Evolutionary conservation across 2,888 invertebrate genomes (phyloP), one percentile per base, ranked within the genome.

Genomic region (Lycia hirtaria): DNA sequence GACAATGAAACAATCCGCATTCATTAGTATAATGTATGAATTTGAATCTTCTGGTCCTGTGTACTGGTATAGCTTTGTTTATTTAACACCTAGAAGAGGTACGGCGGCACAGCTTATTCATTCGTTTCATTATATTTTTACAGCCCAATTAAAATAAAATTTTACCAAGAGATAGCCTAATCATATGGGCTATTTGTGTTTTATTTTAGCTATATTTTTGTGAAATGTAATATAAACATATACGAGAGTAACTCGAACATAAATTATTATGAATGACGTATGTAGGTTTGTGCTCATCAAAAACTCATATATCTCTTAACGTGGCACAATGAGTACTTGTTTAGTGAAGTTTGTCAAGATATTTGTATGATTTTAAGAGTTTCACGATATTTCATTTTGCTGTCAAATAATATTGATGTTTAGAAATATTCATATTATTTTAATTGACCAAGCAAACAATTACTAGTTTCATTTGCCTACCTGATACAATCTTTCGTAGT

Each of bases 1-100:
- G 62, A 67, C 62, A 53, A 61, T 57, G 62, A 59, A 65, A 65
- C 66, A 68, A 73, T 75, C 55, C 67, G 68, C 69, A 72, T 74
- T 72, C 69, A 76, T 76, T 73, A 71, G 15, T 58, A 49, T 64
- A 69, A 70, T 72, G 68, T 73, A 75, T 73, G 68, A 67, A 75
- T 74, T 75, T 73, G 62, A 69, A 72, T 71, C 60, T 63, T 67
- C 60, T 54, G 51, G 43, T 62, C 65, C 24, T 33, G 32, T 58
- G 49, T 60, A 65, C 60, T 65, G 44, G 56, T 53, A 50, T 47
- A 62, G 62, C 43, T 56, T 32, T 20, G 44, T 41, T 58, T 65
- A 59, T 64, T 44, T 61, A 57, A 58, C 28, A 41, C 45, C 60
- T 64, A 61, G 52, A 63, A 40, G 37, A 37, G 47, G 17, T 38